Evolutionary conservation across 1,140 invertebrate species (phyloP).

Genomic region (Stegodyphus mimosarum): DNA sequence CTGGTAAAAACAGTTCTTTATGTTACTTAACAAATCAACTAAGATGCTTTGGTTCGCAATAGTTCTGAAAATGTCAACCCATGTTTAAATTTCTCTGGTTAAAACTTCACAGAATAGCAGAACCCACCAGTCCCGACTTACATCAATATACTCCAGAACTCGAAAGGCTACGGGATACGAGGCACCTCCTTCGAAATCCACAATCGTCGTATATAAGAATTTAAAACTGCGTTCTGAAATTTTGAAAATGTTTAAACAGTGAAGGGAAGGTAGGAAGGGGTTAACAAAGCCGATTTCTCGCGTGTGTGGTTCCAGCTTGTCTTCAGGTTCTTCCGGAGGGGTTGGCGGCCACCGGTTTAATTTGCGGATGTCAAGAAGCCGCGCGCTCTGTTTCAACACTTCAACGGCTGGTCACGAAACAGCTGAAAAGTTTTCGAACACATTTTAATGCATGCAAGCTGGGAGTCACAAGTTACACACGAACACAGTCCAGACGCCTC

Average conservation of each 20-base stretch:
- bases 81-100: too few relatives aligned
- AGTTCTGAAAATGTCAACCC: too few relatives aligned
- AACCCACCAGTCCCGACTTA: too few relatives aligned
- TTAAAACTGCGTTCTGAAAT: background rate
- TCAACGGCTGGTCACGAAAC: constrained; percentile 28
- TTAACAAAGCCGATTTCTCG: background rate
- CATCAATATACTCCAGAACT: too few relatives aligned
- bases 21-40: too few relatives aligned
- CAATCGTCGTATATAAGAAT: too few relatives aligned
- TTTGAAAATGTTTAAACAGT: background rate
- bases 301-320: constrained; percentile 31
- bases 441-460: background rate
- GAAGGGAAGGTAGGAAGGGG: background rate
- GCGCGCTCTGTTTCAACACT: constrained; percentile 15
- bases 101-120: too few relatives aligned
- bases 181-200: too few relatives aligned
- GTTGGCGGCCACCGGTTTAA: background rate
- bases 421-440: constrained; percentile 18
- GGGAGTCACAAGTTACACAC: background rate
- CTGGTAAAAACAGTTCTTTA: too few relatives aligned
- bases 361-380: constrained; percentile 31
- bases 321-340: constrained; percentile 17
- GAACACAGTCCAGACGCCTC: background rate
- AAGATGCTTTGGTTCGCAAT: too few relatives aligned
- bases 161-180: too few relatives aligned